These are phyloP conservation scores for Notechis scutatus DNA, from an alignment of 2,113 vertebrate species.

Conservation along the genomic window DNA sequence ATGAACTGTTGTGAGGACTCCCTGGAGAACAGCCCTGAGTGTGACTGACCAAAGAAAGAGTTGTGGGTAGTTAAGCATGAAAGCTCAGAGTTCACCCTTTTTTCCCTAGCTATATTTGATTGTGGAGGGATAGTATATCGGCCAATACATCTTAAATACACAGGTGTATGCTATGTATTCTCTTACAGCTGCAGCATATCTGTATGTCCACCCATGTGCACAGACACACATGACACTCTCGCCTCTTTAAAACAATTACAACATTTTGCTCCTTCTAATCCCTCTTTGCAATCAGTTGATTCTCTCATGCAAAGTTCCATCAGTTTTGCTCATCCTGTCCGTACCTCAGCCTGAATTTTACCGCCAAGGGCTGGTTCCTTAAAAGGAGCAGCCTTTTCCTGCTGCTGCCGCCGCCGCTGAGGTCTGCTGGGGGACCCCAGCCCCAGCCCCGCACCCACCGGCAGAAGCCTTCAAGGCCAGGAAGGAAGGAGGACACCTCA, in stretches of 20 bases:
- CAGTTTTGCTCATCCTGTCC: neutral
- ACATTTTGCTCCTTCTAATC: neutral
- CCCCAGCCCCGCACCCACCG: neutral
- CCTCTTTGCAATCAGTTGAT: neutral
- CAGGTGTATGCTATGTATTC: neutral
- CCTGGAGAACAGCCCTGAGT: conserved; percentile 51
- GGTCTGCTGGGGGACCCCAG: neutral
- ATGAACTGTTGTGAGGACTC: no score
- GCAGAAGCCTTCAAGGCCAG: neutral
- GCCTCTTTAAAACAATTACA: neutral
- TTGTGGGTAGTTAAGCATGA: neutral
- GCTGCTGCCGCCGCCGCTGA: neutral
- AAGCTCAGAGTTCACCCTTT: neutral
- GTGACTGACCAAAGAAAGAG: conserved; percentile 48
- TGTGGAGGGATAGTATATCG: neutral
- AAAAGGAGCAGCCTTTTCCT: neutral
- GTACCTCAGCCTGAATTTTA: neutral
- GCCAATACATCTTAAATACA: neutral
- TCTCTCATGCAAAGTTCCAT: neutral
- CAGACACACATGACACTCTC: neutral
- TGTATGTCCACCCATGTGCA: neutral
- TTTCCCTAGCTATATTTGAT: neutral
- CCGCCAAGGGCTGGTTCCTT: neutral
- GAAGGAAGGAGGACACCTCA: neutral
- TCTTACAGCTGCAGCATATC: neutral